These are phyloP conservation scores for Aphrocallistes beatrix DNA, from an alignment of 37 sponge, comb jelly and placozoan genomes.

Conservation along the genomic window DNA sequence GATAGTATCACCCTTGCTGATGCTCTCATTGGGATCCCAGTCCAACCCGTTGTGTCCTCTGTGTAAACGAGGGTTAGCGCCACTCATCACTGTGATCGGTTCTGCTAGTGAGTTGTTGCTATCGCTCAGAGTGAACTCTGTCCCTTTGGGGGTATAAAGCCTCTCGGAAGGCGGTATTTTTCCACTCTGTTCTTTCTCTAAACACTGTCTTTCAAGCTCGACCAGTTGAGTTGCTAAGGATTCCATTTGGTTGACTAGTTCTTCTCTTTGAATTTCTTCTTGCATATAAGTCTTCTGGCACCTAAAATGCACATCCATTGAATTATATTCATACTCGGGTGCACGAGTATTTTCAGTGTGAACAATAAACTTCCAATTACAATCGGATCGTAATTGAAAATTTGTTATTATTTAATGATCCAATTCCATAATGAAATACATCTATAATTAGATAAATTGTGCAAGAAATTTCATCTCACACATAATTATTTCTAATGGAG, in stretches of 20 bases:
- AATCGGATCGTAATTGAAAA: too few species aligned
- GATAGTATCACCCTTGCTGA: not conserved
- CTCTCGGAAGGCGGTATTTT: too few species aligned
- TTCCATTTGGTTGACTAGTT: slow-evolving; percentile 13
- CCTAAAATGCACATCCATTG: not conserved
- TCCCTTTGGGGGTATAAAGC: too few species aligned
- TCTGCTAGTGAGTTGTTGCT: not conserved
- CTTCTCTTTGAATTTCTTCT: not conserved
- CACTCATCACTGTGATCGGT: not conserved
- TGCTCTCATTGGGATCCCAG: not conserved
- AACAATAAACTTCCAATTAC: too few species aligned
- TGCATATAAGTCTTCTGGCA: not conserved
- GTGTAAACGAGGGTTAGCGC: not conserved
- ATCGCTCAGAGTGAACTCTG: not conserved
- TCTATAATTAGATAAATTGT: too few species aligned
- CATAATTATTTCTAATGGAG: too few species aligned
- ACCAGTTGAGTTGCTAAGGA: not conserved
- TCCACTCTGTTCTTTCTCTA: not conserved
- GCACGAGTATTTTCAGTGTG: too few species aligned
- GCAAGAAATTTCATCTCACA: too few species aligned
- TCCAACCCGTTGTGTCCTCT: not conserved
- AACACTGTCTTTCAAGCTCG: not conserved
- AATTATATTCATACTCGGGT: too few species aligned
- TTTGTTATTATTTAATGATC: too few species aligned
- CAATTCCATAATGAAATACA: too few species aligned